A percentile compares a stretch with the other conserved stretches of the same genome.
Evolutionary conservation across 2,797 vertebrate species (phyloP).

Genomic region (Huso huso): DNA sequence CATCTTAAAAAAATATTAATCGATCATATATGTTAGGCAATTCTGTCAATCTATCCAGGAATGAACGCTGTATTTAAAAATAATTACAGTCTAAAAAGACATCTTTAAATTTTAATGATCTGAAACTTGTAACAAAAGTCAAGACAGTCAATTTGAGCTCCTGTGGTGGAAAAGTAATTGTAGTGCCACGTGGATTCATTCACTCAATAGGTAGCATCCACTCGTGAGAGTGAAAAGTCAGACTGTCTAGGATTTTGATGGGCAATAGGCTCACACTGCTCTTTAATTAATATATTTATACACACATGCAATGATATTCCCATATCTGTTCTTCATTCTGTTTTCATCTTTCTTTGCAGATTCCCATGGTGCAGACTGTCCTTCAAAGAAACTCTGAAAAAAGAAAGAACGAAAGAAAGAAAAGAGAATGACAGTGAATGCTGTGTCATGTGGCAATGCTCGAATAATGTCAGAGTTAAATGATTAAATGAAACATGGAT

Average conservation of each 20-base stretch:
- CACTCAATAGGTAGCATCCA: too few species aligned
- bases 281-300: conserved; percentile 45
- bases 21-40: too few species aligned
- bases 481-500: conserved; percentile 10
- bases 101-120: too few species aligned
- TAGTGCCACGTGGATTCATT: too few species aligned
- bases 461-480: conserved; percentile 21
- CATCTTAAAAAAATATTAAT: too few species aligned
- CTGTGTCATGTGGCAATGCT: conserved; percentile 26
- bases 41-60: too few species aligned
- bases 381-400: conserved; percentile 96
- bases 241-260: neutral
- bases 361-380: conserved; percentile 96
- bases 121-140: too few species aligned
- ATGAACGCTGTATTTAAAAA: too few species aligned
- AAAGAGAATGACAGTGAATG: conserved; percentile 22
- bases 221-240: too few species aligned
- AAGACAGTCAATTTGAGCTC: too few species aligned
- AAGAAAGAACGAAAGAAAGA: conserved; percentile 17
- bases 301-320: conserved; percentile 98
- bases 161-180: too few species aligned
- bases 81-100: too few species aligned
- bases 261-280: conserved; percentile 4
- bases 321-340: conserved; percentile 99
- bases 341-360: conserved; percentile 98